Evolutionary conservation across 2,797 vertebrate genomes (phyloP).

Genomic region (Rhincodon typus): DNA sequence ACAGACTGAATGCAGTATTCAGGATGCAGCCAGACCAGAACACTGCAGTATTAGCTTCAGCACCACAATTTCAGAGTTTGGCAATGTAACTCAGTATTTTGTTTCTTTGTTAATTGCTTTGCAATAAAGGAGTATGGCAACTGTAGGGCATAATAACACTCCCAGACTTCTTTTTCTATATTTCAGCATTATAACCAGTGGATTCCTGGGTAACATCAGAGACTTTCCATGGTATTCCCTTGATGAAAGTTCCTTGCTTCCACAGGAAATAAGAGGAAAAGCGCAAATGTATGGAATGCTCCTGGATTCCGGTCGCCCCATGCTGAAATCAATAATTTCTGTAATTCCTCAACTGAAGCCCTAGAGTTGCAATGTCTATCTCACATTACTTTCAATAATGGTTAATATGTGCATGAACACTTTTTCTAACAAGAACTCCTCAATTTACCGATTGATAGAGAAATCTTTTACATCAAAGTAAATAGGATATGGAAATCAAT

Average conservation of each 20-base stretch:
- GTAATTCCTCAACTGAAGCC: neutral
- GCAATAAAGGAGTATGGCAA: neutral
- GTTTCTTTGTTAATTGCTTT: neutral
- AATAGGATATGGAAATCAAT: neutral
- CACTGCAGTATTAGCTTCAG: neutral
- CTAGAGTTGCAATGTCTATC: neutral
- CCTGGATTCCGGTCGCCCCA: too few relatives aligned
- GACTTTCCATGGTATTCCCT: neutral
- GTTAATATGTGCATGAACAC: neutral
- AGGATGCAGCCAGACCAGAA: neutral
- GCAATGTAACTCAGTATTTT: neutral
- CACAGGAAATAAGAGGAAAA: neutral
- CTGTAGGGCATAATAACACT: neutral
- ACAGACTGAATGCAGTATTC: neutral
- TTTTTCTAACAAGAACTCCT: neutral
- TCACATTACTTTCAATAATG: neutral
- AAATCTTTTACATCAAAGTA: neutral
- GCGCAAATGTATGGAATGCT: neutral
- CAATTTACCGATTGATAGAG: neutral
- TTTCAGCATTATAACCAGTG: neutral
- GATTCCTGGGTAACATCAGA: neutral
- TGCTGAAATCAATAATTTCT: neutral
- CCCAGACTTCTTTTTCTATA: neutral
- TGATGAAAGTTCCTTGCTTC: neutral
- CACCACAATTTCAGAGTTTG: neutral